phyloP scores from a whole-genome alignment of 2,113 vertebrate species.

The Neolamprologus sp. region DNA sequence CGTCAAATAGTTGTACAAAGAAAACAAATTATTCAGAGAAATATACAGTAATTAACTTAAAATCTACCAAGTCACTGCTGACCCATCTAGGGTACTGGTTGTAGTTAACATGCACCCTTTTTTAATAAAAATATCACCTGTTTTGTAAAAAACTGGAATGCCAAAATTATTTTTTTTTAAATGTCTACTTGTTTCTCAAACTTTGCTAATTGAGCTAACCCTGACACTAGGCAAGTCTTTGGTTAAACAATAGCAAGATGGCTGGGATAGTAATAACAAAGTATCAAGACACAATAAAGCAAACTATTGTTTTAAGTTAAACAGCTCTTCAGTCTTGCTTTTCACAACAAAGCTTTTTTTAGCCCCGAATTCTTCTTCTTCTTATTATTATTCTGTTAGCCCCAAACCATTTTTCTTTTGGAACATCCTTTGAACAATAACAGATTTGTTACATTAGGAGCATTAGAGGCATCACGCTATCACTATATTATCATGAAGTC shows the following conservation, averaged over 20 bases:
- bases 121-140: not conserved
- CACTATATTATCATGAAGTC: not conserved
- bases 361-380: rapidly evolving
- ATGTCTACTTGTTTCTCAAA: not conserved
- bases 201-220: not conserved
- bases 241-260: not conserved
- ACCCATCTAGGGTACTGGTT: not conserved
- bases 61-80: not conserved
- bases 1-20: not conserved
- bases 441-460: not conserved
- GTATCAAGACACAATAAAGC: not conserved
- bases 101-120: not conserved
- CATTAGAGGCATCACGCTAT: not conserved
- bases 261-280: not conserved
- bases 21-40: not conserved
- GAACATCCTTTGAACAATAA: not conserved
- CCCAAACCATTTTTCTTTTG: not conserved
- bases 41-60: not conserved
- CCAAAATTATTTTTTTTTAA: not conserved
- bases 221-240: not conserved
- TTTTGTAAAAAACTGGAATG: not conserved
- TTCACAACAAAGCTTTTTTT: not conserved
- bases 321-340: not conserved
- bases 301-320: not conserved
- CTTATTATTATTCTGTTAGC: rapidly evolving